Evolutionary conservation across 2,113 vertebrate genomes (phyloP), one percentile per base, ranked within the genome.

Genomic region (Mus pahari): DNA sequence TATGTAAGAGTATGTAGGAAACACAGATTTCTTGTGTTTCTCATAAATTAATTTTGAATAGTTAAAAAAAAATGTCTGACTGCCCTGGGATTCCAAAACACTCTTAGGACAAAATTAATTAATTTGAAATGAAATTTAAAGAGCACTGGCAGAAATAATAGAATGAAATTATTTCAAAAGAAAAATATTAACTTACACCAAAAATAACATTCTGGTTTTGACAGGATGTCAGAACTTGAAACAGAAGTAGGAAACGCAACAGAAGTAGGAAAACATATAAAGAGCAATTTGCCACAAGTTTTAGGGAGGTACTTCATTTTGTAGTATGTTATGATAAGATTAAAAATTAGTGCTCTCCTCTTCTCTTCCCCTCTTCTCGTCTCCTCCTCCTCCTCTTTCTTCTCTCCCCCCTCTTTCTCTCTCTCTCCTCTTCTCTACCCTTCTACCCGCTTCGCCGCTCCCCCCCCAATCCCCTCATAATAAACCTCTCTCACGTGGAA

Each of bases 11-110:
- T n/a, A n/a, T 9, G 17, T 22, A 39, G 70, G 8, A 39, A 73
- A 39, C 8, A 83, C 68, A 92, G 81, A 95, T 73, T 20, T 89
- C 19, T 81, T 55, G 9, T 36, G 2, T 71, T 92, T 81, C 62
- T 75, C 26, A 13, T 74, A 91, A 86, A 81, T 89, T 87, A 77
- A 89, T 93, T 81, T 62, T 75, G 22, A 89, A 91, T 95, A 31
- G 7, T 74, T 86, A 92, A 62, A 3, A 87, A 53, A 91, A 77
- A 86, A 82, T n/a, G 64, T n/a, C 71, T 86, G 28, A 20, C 48
- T 87, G 42, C 45, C 11, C 28, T 86, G n/a, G 91, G 68, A 70
- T 20, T 36, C 6, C 50, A 92, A 78, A 75, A 70, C 14, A 58
- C 26, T 83, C 89, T 88, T 45, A 87, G n/a, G 86, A 77, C 19